A percentile compares a stretch with the other conserved stretches of the same genome.
phyloP scores from a whole-genome alignment of 2,113 vertebrate genomes.

The Oxyruncus cristatus region DNA sequence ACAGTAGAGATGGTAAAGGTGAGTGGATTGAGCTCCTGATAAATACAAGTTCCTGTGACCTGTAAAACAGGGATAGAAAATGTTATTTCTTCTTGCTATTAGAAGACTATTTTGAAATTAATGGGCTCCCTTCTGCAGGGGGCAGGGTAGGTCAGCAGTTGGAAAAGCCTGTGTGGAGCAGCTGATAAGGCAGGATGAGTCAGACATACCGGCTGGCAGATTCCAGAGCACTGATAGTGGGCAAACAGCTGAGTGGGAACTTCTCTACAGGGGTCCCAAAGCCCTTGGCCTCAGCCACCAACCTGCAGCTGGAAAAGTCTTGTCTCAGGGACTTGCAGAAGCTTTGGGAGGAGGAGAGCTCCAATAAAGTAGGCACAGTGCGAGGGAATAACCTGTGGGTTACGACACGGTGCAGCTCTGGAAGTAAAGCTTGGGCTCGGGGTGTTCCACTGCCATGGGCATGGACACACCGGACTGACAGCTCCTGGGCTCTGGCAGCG shows the following conservation, averaged over 20 bases:
- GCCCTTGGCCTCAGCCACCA: neutral
- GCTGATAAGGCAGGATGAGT: neutral
- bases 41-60: neutral
- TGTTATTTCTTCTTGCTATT: neutral
- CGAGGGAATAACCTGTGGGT: neutral
- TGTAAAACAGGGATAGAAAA: neutral
- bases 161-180: neutral
- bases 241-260: neutral
- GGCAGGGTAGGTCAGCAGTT: neutral
- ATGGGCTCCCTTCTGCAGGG: neutral
- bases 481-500: neutral
- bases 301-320: neutral
- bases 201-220: neutral
- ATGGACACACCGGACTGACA: too few species aligned
- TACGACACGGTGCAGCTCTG: accelerated
- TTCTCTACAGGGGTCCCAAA: accelerated
- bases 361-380: neutral
- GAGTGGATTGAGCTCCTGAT: neutral
- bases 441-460: neutral
- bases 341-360: neutral
- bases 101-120: neutral
- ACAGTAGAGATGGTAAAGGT: neutral
- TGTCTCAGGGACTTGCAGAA: neutral
- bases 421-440: neutral
- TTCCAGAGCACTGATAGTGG: neutral